Percentiles rank a stretch among this genome's conserved stretches.
These are phyloP conservation scores for Coremacera marginata DNA, from an alignment of 2,888 invertebrate genomes.

Conservation along the genomic window DNA sequence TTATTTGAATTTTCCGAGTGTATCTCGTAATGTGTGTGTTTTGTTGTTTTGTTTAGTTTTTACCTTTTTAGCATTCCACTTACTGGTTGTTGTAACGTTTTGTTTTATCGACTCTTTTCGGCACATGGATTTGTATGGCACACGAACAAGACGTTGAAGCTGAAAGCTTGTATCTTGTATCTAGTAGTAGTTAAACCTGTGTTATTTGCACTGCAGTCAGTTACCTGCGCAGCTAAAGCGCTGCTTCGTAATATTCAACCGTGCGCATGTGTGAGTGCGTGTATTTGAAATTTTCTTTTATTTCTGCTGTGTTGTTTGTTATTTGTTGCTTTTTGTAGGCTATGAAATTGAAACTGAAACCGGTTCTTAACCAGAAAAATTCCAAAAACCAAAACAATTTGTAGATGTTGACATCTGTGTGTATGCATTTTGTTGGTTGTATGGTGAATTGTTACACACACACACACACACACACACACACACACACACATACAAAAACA, in stretches of 20 bases:
- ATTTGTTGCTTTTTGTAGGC: conserved; percentile 28
- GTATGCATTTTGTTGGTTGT: not conserved
- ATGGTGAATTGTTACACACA: not conserved
- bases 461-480: not conserved
- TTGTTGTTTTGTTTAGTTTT: not conserved
- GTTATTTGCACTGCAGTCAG: conserved; percentile 33
- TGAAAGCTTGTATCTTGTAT: conserved; percentile 21
- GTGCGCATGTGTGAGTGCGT: not conserved
- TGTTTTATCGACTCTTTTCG: conserved; percentile 11
- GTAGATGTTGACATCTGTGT: not conserved
- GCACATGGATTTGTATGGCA: not conserved
- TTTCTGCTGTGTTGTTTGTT: conserved; percentile 25
- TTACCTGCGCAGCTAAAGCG: conserved; percentile 21
- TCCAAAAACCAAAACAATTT: conserved; percentile 30
- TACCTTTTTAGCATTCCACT: conserved; percentile 10
- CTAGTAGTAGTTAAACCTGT: conserved; percentile 47
- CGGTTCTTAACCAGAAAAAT: conserved; percentile 48
- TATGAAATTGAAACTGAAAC: conserved; percentile 50
- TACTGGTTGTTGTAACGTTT: conserved; percentile 35
- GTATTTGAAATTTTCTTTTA: conserved; percentile 14
- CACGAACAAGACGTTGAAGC: not conserved
- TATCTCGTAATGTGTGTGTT: not conserved
- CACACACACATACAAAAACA: not conserved
- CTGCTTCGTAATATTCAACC: no score
- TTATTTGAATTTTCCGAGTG: conserved; percentile 5